Base-by-base conservation (phyloP, 92 coral and sea anemone species). In the Anthopleura xanthogrammica region DNA sequence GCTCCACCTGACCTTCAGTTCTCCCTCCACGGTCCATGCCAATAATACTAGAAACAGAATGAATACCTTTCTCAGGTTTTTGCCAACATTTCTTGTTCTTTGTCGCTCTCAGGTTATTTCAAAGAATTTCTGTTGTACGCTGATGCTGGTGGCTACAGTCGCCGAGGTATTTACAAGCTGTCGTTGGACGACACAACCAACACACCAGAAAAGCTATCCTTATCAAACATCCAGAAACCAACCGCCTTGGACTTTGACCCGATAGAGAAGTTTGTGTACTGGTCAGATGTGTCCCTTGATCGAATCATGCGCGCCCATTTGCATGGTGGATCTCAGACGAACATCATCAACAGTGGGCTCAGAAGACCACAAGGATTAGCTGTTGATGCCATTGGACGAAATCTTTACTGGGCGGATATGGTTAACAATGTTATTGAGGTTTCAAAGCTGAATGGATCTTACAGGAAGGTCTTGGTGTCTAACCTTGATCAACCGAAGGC, bases 321-420 rank as follows among this genome's bases (percentile, higher is more conserved):
- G 16, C 72, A 84, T 60, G 87, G 87, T 12, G 75, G 90, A 5
- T 11, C 80, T 0, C 76, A 80, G 54, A 72, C 23, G 20, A 82
- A 48, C 16, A 77, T 86, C 9, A 24, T 89, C 12, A 57, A 83
- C 72, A 52, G 56, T 48, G 75, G 76, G 36, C 85, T 82, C 9
- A 70, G 23, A 23, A 43, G 62, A 41, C 85, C 88, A 12, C 77
- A 86, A 41, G 92, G 92, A n/a, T 46, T 89, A n/a, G 90, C 92
- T 7, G 85, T 89, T 41, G 92, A 89, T 89, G 68, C 12, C 7
- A 64, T 77, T 62, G 87, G 87, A 46, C 82, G 87, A 16, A 84
- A 84, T 84, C 82, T 84, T 41, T 90, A 90, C 81, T 90, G 92
- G 92, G 65, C 85, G 52, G 92, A 90, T 68, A 65, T 19, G 54